phyloP scores from a whole-genome alignment of 2,888 invertebrate species.

The Mylabris sibirica region DNA sequence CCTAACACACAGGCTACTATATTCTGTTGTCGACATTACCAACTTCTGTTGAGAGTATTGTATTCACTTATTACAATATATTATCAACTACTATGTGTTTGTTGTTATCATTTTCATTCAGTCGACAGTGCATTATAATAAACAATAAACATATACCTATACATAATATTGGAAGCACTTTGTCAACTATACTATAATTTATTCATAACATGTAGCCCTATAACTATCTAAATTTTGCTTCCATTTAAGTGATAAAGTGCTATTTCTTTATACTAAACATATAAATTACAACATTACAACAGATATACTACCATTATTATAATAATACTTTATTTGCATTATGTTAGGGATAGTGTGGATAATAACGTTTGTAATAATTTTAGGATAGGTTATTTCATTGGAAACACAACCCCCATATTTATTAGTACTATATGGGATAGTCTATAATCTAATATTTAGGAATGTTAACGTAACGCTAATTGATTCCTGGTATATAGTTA shows the following conservation, averaged over 20 bases:
- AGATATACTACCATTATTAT: slow-evolving; percentile 17
- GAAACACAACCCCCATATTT: slow-evolving; percentile 26
- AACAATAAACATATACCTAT: slow-evolving; percentile 1
- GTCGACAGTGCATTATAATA: slow-evolving; percentile 12
- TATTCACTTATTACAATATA: slow-evolving; percentile 36
- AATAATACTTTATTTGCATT: slow-evolving; percentile 35
- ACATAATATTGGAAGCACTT: slow-evolving; percentile 22
- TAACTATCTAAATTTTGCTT: slow-evolving; percentile 20
- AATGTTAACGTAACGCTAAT: slow-evolving; percentile 29
- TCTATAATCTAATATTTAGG: slow-evolving; percentile 30
- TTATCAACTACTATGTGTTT: slow-evolving; percentile 20
- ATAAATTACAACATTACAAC: slow-evolving; percentile 28
- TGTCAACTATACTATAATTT: slow-evolving; percentile 21
- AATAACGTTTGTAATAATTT: slow-evolving; percentile 36
- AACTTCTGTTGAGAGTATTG: slow-evolving; percentile 33
- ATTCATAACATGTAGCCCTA: slow-evolving; percentile 2
- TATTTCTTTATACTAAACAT: slow-evolving; percentile 20
- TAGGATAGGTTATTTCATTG: slow-evolving; percentile 34
- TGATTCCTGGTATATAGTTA: slow-evolving; percentile 30
- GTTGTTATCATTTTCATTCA: slow-evolving; percentile 29
- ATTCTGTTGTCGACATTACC: slow-evolving; percentile 29
- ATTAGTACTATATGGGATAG: slow-evolving; percentile 29
- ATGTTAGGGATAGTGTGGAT: slow-evolving; percentile 28
- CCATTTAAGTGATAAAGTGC: slow-evolving; percentile 26
- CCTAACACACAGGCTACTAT: slow-evolving; percentile 29